Evolutionary conservation across 1,140 invertebrate species (phyloP).

Genomic region (Dysdera silvatica): DNA sequence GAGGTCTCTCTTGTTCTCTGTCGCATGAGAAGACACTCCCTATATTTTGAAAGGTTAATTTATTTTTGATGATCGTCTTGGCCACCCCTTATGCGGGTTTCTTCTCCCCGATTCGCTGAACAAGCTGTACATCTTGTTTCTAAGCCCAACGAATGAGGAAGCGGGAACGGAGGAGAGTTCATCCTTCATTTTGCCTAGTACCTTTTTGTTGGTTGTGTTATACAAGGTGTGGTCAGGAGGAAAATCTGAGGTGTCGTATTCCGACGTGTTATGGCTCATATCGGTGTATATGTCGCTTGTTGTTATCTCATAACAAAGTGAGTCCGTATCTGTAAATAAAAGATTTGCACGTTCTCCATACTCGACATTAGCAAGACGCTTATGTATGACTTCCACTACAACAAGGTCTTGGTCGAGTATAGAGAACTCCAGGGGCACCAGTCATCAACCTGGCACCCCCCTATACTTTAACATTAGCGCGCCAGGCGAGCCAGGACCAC

Average conservation of each 20-base stretch:
- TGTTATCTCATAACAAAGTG: not conserved
- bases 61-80: not conserved
- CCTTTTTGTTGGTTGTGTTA: not conserved
- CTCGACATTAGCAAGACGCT: no score
- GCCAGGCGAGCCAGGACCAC: no score
- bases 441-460: no score
- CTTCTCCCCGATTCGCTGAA: not conserved
- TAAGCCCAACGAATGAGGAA: conserved; percentile 7
- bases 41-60: not conserved
- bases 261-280: not conserved
- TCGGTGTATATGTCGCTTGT: not conserved
- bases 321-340: conserved; percentile 7
- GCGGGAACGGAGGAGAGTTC: not conserved
- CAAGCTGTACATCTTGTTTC: conserved; percentile 6
- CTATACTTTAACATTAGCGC: no score
- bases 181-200: conserved; percentile 13
- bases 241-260: conserved; percentile 16
- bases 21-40: not conserved
- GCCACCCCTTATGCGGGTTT: conserved; percentile 8
- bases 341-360: not conserved
- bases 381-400: no score
- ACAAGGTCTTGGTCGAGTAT: no score
- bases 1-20: not conserved
- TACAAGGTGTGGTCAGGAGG: not conserved
- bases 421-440: no score